Base-by-base conservation (phyloP, 2,888 invertebrate species). In the Acanthococcus lagerstroemiae region DNA sequence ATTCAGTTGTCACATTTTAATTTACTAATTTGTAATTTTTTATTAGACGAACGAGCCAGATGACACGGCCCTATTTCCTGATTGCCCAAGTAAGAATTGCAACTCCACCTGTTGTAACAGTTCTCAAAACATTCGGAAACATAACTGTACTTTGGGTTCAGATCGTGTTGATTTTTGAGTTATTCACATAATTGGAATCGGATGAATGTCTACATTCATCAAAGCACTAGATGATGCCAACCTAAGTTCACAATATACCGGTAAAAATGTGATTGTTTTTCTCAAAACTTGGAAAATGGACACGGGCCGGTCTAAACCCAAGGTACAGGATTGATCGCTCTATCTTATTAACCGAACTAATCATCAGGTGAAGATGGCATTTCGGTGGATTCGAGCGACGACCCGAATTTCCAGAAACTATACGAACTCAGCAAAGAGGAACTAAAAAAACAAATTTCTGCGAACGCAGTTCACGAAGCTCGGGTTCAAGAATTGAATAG, bases 401-500 rank as follows among this genome's bases (percentile, higher is more conserved):
- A 69, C 4, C 56, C 9, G 44, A 66, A 67, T 37, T 60, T 66
- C 12, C 44, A 68, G 24, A 67, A 24, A 52, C 58, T 52, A 45
- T 50, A 68, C 4, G 67, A 69, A 48, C 25, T 46, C 3, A 30
- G 46, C 2, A 66, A 57, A 52, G 66, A 66, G 50, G 56, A 66
- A 48, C 19, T 66, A 25, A 68, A 68, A 24, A 63, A 67, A 61
- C 66, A 69, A 26, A 57, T 67, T 63, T 50, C 60, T 4, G 26
- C 65, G 22, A 50, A 67, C 19, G 61, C 66, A 4, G 58, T 52
- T 21, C 58, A 68, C 21, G 70, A 72, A 46, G 65, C 70, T 12
- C 70, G 70, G 67, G 67, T 72, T 50, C 67, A 69, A 21, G 72
- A 72, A 66, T 67, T 72, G 15, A 71, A 71, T 55, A 68, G 72